Conservation (phyloP, 2,888 invertebrate species). For the Caenorhabditis uteleia region DNA sequence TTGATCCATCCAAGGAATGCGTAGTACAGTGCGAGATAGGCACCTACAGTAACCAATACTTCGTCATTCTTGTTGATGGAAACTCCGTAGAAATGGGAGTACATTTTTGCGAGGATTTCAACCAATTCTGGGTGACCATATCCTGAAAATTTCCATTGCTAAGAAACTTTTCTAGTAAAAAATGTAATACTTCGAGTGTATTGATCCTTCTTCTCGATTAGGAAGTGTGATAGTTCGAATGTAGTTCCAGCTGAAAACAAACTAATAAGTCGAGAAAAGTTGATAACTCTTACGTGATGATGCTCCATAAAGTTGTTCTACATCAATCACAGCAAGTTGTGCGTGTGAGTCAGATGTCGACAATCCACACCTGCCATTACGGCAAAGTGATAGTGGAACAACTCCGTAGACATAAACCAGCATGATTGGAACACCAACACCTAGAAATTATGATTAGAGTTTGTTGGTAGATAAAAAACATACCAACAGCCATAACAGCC, state of each 20-base stretch:
- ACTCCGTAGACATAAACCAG: conserved; percentile 90
- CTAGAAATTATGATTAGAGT: too few relatives aligned
- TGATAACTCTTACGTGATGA: too few relatives aligned
- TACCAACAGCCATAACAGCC: conserved; percentile 76
- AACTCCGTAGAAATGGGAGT: conserved; percentile 80
- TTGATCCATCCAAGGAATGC: conserved; percentile 86
- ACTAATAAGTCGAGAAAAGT: too few relatives aligned
- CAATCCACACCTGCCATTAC: conserved; percentile 80
- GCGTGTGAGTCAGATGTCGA: conserved; percentile 16
- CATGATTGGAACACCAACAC: conserved; percentile 85
- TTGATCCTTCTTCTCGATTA: too few relatives aligned
- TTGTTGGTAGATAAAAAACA: conserved; percentile 4
- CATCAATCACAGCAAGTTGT: conserved; percentile 23
- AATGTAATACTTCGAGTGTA: conserved; percentile 52
- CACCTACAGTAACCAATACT: conserved; percentile 87
- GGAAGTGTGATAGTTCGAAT: too few relatives aligned
- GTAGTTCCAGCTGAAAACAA: too few relatives aligned
- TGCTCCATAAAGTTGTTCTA: conserved; percentile 40
- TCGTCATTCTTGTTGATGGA: conserved; percentile 85
- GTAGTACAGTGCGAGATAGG: conserved; percentile 90
- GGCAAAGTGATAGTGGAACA: conserved; percentile 85
- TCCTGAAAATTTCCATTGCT: conserved; percentile 37
- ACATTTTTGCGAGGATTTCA: conserved; percentile 83
- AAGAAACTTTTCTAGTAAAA: too few relatives aligned
- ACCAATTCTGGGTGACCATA: conserved; percentile 77